Percentiles rank a stretch among this genome's conserved stretches.
These are phyloP conservation scores for Microcebus jonahi DNA, from an alignment of 2,113 vertebrate genomes.

Conservation along the genomic window DNA sequence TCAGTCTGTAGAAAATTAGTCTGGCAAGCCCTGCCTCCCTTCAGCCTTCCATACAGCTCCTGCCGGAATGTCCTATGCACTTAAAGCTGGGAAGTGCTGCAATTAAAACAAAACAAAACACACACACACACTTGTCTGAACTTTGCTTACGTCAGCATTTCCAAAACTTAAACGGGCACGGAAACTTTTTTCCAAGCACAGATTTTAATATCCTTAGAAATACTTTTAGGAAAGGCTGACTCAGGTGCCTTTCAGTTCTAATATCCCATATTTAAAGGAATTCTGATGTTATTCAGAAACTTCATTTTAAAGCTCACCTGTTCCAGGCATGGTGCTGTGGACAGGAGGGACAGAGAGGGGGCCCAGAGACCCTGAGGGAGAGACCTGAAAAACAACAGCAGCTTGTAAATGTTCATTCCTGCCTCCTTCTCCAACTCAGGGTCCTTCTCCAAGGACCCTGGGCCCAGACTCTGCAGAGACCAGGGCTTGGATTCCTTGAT, in stretches of 20 bases:
- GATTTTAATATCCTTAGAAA: not conserved
- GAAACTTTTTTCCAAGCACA: not conserved
- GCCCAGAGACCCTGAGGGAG: constrained; percentile 93
- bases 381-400: constrained; percentile 85
- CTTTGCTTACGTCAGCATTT: not conserved
- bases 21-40: not conserved
- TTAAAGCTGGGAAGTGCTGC: not conserved
- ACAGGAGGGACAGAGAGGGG: constrained; percentile 89
- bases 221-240: not conserved
- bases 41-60: not conserved
- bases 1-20: not conserved
- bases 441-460: not conserved
- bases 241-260: not conserved
- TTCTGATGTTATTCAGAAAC: not conserved
- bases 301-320: constrained; percentile 83
- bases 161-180: not conserved
- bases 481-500: not conserved
- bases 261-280: not conserved
- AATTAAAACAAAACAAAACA: not conserved
- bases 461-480: not conserved
- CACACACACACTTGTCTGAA: not conserved
- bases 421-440: not conserved
- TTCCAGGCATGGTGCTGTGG: constrained; percentile 89
- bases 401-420: not conserved
- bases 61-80: not conserved